Conservation (phyloP, 2,113 vertebrate genomes). For the Megaceryle torquata region DNA sequence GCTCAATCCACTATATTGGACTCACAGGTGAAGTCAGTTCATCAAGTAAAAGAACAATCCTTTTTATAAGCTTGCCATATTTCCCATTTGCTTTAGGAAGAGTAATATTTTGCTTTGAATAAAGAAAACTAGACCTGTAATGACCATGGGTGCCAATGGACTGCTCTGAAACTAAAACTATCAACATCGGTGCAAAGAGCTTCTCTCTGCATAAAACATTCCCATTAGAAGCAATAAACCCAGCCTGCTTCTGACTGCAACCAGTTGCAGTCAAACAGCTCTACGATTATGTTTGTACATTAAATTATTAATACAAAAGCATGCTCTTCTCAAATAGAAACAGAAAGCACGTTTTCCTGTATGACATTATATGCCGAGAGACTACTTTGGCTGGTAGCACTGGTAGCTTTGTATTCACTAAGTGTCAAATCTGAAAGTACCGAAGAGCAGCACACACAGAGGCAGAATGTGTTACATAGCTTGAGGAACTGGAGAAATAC, state of each 20-base stretch:
- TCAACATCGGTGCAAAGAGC: not conserved
- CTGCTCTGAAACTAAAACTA: not conserved
- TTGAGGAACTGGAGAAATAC: not conserved
- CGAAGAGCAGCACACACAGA: not conserved
- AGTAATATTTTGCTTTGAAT: not conserved
- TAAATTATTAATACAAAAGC: not conserved
- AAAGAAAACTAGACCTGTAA: not conserved
- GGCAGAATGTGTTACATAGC: rapidly evolving
- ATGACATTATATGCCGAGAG: not conserved
- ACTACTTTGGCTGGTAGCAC: not conserved
- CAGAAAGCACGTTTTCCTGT: not conserved
- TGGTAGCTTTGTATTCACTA: not conserved
- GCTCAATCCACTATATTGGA: not conserved
- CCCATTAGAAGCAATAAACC: constrained; percentile 26
- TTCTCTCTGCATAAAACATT: not conserved
- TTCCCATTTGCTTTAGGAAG: not conserved
- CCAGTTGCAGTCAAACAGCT: not conserved
- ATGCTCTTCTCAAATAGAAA: not conserved
- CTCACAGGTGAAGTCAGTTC: constrained; percentile 13
- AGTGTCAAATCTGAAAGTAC: not conserved
- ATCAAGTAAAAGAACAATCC: not conserved
- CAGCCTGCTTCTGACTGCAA: not conserved
- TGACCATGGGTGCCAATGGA: not conserved
- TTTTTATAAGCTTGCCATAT: not conserved
- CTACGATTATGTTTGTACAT: not conserved